A percentile compares a stretch with the other conserved stretches of the same genome.
These are phyloP conservation scores for Daubentonia madagascariensis DNA, from an alignment of 2,113 vertebrate genomes.

Conservation along the genomic window DNA sequence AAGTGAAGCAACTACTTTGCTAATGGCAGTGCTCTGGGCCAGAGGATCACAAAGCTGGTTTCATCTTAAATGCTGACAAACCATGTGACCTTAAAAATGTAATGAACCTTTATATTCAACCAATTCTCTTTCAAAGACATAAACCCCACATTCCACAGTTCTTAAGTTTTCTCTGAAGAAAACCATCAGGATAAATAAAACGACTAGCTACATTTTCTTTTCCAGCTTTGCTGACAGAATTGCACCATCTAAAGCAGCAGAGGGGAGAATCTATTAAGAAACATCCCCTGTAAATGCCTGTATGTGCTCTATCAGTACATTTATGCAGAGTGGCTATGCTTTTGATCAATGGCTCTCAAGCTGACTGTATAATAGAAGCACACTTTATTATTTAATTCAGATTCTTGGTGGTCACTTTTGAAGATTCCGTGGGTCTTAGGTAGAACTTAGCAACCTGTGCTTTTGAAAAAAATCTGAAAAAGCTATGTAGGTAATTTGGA, in stretches of 20 bases:
- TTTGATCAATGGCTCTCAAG: neutral
- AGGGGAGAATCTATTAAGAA: neutral
- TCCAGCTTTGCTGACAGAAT: neutral
- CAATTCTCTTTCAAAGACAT: neutral
- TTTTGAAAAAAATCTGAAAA: neutral
- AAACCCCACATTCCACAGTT: neutral
- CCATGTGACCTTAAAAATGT: slow-evolving; percentile 3
- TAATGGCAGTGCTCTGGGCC: neutral
- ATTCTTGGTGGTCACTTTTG: neutral
- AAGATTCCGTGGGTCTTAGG: neutral
- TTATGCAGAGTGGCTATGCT: neutral
- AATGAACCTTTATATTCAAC: slow-evolving; percentile 32
- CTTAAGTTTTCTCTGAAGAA: slow-evolving; percentile 27
- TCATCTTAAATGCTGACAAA: neutral
- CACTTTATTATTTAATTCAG: neutral
- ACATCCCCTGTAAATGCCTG: accelerated
- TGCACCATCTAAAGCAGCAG: neutral
- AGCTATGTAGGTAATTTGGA: neutral
- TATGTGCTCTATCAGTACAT: neutral
- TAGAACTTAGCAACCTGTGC: neutral
- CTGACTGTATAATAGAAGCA: neutral
- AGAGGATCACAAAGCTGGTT: neutral
- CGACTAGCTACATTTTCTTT: neutral
- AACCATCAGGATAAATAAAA: neutral
- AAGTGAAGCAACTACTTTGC: neutral